phyloP scores from a whole-genome alignment of 2,888 invertebrate species.

The Oscheius sp. region DNA sequence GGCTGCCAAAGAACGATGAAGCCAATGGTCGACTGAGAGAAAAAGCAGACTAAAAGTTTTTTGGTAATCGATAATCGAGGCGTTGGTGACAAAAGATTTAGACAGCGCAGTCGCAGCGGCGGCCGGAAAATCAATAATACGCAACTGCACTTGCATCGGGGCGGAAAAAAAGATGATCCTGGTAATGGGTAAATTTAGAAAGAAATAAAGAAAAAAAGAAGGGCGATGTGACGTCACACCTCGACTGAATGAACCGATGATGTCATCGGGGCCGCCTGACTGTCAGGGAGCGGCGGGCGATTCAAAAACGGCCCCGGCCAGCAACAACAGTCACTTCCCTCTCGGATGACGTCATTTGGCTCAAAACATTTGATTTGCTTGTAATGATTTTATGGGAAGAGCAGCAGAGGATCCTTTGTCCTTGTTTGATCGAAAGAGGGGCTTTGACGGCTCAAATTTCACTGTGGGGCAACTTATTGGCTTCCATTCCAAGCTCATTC shows the following conservation, averaged over 20 bases:
- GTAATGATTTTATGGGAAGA: not conserved
- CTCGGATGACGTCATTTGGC: not conserved
- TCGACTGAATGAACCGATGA: constrained; percentile 20
- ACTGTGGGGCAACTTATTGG: too few relatives aligned
- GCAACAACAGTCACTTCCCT: not conserved
- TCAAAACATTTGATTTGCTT: constrained; percentile 29
- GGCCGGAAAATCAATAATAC: constrained; percentile 30
- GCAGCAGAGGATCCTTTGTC: too few relatives aligned
- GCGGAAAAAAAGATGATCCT: constrained; percentile 23
- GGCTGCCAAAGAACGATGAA: not conserved
- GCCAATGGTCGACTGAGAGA: constrained; percentile 18
- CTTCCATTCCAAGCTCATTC: too few relatives aligned
- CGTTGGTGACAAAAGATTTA: constrained; percentile 35
- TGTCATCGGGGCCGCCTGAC: constrained; percentile 23
- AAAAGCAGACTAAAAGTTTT: constrained; percentile 15
- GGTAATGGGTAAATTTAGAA: not conserved
- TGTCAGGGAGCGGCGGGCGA: not conserved
- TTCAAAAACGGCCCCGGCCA: not conserved
- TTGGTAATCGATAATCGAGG: constrained; percentile 32
- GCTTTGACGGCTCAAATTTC: too few relatives aligned
- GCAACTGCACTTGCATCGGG: constrained; percentile 35
- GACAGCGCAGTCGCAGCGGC: constrained; percentile 36
- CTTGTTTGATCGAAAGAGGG: too few relatives aligned
- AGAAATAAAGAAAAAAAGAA: not conserved
- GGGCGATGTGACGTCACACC: constrained; percentile 27